A percentile compares a stretch with the other conserved stretches of the same genome.
phyloP scores from a whole-genome alignment of 2,888 invertebrate species.

The Sphaerophoria rueppellii region DNA sequence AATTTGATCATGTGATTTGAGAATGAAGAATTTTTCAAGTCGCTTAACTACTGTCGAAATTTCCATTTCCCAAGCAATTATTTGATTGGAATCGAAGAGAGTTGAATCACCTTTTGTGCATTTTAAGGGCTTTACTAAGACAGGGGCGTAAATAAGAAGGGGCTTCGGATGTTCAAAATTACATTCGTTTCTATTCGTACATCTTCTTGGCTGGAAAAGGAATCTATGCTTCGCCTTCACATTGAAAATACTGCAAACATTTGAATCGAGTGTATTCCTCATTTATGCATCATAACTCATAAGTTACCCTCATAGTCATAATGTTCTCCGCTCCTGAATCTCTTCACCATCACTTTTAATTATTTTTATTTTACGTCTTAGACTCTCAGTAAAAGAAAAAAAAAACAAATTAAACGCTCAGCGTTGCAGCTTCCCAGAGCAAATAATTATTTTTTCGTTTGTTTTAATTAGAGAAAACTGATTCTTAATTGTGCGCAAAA shows the following conservation, averaged over 20 bases:
- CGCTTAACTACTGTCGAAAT: slow-evolving; percentile 43
- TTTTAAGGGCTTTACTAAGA: slow-evolving; percentile 5
- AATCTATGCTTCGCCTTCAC: no score
- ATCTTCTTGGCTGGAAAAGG: no score
- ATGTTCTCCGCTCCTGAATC: neutral
- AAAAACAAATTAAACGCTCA: slow-evolving; percentile 11
- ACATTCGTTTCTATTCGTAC: no score
- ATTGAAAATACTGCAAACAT: no score
- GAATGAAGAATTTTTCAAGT: slow-evolving; percentile 4
- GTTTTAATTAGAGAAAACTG: slow-evolving; percentile 67
- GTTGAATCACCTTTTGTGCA: slow-evolving; percentile 35
- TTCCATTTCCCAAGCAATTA: slow-evolving; percentile 58
- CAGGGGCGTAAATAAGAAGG: neutral
- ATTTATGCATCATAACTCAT: no score
- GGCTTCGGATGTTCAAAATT: neutral
- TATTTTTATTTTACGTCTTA: slow-evolving; percentile 16
- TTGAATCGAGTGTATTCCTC: no score
- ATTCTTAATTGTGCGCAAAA: slow-evolving; percentile 56
- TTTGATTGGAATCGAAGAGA: slow-evolving; percentile 63
- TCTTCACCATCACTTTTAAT: slow-evolving; percentile 48
- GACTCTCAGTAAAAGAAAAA: slow-evolving; percentile 37
- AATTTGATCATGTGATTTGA: neutral
- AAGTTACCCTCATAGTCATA: no score
- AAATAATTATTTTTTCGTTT: slow-evolving; percentile 53
- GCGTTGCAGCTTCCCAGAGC: slow-evolving; percentile 33